phyloP scores from a whole-genome alignment of 2,113 vertebrate genomes.

The Arothron firmamentum region DNA sequence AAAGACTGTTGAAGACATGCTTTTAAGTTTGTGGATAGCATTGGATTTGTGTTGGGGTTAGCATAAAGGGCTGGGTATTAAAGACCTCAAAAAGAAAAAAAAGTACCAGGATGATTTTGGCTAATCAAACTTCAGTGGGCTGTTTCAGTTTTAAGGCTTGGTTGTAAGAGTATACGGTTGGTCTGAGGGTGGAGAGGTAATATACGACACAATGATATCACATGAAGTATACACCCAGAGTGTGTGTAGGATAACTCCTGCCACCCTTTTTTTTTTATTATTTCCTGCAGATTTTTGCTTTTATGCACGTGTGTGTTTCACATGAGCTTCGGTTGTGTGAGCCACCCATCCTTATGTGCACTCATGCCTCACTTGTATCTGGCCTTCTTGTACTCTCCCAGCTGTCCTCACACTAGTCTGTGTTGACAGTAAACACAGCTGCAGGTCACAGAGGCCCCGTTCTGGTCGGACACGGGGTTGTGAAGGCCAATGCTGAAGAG shows the following conservation, averaged over 20 bases:
- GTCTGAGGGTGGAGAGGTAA: neutral
- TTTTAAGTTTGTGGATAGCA: too few species aligned
- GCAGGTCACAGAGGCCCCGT: slow-evolving; percentile 74
- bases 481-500: slow-evolving; percentile 50
- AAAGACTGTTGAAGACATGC: too few species aligned
- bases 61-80: too few species aligned
- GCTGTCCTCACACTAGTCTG: slow-evolving; percentile 78
- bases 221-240: slow-evolving; percentile 5
- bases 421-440: slow-evolving; percentile 83
- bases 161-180: too few species aligned
- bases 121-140: too few species aligned
- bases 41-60: too few species aligned
- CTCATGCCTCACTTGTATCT: slow-evolving; percentile 60
- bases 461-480: slow-evolving; percentile 66
- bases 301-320: slow-evolving; percentile 28
- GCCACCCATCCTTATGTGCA: slow-evolving; percentile 30
- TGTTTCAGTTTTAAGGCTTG: too few species aligned
- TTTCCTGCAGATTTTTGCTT: slow-evolving; percentile 13
- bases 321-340: slow-evolving; percentile 29
- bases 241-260: slow-evolving; percentile 6
- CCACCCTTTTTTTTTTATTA: slow-evolving; percentile 23
- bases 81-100: too few species aligned
- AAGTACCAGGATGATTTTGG: too few species aligned
- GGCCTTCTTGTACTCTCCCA: slow-evolving; percentile 74
- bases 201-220: slow-evolving; percentile 41